Conservation (phyloP, 2,888 invertebrate genomes). For the Mimas tiliae region DNA sequence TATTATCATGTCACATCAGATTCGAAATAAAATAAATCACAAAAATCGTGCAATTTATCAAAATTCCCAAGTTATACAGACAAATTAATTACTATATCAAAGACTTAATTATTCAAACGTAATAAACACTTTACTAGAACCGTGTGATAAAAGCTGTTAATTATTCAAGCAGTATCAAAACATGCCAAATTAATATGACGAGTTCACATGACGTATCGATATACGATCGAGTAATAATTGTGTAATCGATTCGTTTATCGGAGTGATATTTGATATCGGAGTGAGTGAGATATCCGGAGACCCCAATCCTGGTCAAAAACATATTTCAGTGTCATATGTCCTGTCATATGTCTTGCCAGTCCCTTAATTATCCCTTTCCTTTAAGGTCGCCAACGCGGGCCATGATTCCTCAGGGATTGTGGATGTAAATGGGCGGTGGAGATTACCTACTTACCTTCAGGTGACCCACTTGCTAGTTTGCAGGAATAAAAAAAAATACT, state of each 20-base stretch:
- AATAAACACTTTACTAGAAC: neutral
- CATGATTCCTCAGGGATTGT: too few relatives aligned
- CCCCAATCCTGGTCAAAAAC: too few relatives aligned
- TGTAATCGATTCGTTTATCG: neutral
- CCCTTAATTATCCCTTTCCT: too few relatives aligned
- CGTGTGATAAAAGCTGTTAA: conserved; percentile 9
- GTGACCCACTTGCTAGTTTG: too few relatives aligned
- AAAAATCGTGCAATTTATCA: neutral
- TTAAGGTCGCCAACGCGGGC: too few relatives aligned
- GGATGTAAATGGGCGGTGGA: too few relatives aligned
- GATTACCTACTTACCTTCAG: too few relatives aligned
- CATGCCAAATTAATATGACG: conserved; percentile 20
- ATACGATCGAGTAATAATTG: neutral
- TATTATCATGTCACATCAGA: neutral
- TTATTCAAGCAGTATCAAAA: conserved; percentile 13
- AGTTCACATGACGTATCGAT: neutral
- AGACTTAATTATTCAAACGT: conserved; percentile 6
- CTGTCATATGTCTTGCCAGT: too few relatives aligned
- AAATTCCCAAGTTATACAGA: neutral
- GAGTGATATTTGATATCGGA: neutral
- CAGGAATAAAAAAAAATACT: too few relatives aligned
- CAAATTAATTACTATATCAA: neutral
- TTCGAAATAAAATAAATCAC: neutral
- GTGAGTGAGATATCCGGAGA: too few relatives aligned
- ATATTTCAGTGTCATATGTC: too few relatives aligned